Conservation (phyloP, 2,888 invertebrate genomes). For the Spicauda simplicius region DNA sequence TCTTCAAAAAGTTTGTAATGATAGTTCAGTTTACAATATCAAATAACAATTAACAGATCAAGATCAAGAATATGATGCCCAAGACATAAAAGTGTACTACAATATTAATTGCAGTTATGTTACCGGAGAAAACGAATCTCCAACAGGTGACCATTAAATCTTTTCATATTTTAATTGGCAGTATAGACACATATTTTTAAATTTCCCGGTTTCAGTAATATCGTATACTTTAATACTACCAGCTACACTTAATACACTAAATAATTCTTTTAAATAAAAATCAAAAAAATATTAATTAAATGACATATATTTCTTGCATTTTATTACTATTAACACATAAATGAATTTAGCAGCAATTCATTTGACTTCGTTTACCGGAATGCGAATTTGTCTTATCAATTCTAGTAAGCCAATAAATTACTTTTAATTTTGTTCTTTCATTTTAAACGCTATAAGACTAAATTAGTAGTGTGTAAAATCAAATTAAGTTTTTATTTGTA, state of each 20-base stretch:
- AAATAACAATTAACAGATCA: too few species aligned
- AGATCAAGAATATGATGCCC: too few species aligned
- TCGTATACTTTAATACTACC: neutral
- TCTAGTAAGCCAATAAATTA: constrained; percentile 11
- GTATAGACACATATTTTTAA: neutral
- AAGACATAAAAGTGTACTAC: too few species aligned
- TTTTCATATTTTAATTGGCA: neutral
- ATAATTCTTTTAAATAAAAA: neutral
- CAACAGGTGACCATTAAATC: too few species aligned
- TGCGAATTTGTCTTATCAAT: constrained; percentile 21
- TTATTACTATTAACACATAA: neutral
- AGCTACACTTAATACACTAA: neutral
- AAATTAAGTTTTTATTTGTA: neutral
- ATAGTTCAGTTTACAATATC: too few species aligned
- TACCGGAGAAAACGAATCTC: too few species aligned
- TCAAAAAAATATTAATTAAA: neutral
- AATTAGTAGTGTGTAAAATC: neutral
- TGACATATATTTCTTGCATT: neutral
- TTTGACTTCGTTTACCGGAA: constrained; percentile 18
- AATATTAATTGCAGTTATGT: too few species aligned
- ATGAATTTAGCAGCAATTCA: neutral
- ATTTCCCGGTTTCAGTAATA: neutral
- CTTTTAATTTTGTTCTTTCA: neutral
- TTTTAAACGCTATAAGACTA: neutral
- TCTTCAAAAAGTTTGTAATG: too few species aligned